Percentiles rank a stretch among this genome's conserved stretches.
Conservation (phyloP, 2,113 vertebrate genomes). For the Lagenorhynchus albirostris region DNA sequence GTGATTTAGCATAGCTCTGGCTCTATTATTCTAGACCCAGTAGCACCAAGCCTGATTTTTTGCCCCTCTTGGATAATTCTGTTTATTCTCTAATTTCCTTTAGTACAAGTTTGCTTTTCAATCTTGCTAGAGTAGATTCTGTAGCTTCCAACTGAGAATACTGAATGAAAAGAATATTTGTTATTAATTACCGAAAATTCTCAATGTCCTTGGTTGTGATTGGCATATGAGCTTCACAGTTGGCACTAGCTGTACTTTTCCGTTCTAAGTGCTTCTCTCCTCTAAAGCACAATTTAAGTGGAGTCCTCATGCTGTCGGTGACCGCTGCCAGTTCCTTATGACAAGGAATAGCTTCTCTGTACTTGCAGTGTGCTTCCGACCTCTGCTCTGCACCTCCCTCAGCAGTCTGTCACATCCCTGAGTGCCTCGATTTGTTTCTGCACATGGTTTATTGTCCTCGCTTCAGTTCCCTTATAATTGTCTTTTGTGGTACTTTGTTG, state of each 20-base stretch:
- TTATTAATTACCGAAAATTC: not conserved
- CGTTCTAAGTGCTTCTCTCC: not conserved
- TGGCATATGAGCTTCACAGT: not conserved
- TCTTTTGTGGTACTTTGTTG: conserved; percentile 1
- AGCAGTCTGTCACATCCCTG: not conserved
- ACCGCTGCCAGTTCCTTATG: not conserved
- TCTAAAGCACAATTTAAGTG: not conserved
- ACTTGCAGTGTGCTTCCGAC: not conserved
- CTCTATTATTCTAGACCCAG: not conserved
- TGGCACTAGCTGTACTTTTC: not conserved
- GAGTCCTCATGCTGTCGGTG: not conserved
- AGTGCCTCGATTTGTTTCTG: not conserved
- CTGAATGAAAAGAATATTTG: not conserved
- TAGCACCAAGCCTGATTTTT: not conserved
- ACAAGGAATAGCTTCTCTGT: not conserved
- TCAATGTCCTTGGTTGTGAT: not conserved
- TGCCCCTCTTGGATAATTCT: not conserved
- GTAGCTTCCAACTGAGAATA: not conserved
- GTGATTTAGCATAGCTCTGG: not conserved
- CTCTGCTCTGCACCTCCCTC: not conserved
- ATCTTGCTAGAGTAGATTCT: not conserved
- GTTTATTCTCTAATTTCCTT: not conserved
- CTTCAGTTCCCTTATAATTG: conserved; percentile 36
- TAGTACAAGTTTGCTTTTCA: not conserved
- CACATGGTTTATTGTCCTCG: not conserved